Percentiles rank a stretch among this genome's conserved stretches.
Evolutionary conservation across 2,113 vertebrate genomes (phyloP).

Genomic region (Sprattus sprattus): DNA sequence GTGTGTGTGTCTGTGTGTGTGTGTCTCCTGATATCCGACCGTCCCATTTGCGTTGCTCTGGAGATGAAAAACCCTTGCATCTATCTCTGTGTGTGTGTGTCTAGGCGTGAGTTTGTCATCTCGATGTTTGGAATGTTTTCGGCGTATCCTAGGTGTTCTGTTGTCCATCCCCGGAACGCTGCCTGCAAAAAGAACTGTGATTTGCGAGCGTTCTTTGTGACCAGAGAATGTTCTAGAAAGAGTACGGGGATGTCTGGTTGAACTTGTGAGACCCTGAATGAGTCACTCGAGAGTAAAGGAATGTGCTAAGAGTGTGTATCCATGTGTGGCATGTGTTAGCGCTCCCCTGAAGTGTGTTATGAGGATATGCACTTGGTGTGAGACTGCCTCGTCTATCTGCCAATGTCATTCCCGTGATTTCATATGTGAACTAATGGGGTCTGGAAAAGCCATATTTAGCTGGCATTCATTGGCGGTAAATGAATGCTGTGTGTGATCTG

Average conservation of each 20-base stretch:
- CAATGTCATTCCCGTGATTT: not conserved
- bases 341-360: not conserved
- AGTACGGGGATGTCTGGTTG: not conserved
- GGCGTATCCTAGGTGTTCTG: constrained; percentile 28
- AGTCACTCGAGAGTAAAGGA: not conserved
- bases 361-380: not conserved
- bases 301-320: constrained; percentile 10
- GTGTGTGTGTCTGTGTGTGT: not conserved
- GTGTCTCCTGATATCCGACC: not conserved
- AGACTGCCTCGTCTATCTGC: not conserved
- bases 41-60: not conserved
- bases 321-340: not conserved
- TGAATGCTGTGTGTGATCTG: not conserved
- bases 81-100: not conserved
- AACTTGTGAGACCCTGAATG: not conserved
- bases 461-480: not conserved
- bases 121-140: constrained; percentile 40
- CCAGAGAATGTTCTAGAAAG: not conserved
- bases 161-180: constrained; percentile 37
- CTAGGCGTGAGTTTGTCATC: not conserved
- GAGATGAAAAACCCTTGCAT: not conserved
- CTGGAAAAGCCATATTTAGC: constrained; percentile 1
- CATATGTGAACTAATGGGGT: not conserved
- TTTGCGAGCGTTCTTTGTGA: constrained; percentile 35
- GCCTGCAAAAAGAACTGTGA: not conserved